Evolutionary conservation across 2,888 invertebrate species (phyloP), one percentile per base, ranked within the genome.

Genomic region (Ectobius pallidus): DNA sequence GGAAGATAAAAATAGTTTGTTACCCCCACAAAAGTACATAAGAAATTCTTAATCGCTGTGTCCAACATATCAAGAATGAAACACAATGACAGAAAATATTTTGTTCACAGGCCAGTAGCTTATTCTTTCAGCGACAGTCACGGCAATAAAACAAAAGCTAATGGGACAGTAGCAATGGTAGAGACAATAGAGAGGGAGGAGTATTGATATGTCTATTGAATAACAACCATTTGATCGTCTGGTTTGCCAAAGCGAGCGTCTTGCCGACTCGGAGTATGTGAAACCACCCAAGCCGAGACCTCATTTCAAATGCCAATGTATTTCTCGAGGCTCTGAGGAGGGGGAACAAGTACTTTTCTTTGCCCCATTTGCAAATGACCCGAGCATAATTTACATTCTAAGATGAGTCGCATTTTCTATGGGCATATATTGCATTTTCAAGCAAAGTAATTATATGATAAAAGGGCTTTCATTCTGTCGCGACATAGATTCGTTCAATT

Each of bases 401-500:
- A n/a, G n/a, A n/a, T n/a, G n/a, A 34, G 34, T 34, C 34, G 34
- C 34, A 34, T 34, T 34, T 34, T n/a, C n/a, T n/a, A n/a, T n/a
- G n/a, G 34, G 34, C 7, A 7, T 34, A 34, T 34, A 34, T 34
- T 34, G 14, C 11, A 18, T 52, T 18, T 20, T 20, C 22, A 52
- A n/a, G n/a, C 22, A 52, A 52, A 52, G 3, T 52, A 52, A 52
- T 58, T 30, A 30, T 58, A 58, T 58, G 22, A 25, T 9, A 55
- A 55, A 16, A 27, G 55, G 55, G 55, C 6, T 55, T 58, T 14
- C 32, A 16, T 25, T 58, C 58, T 9, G 30, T 58, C n/a, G 30
- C 58, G 14, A 30, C 58, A 16, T 30, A 58, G n/a, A 58, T 58
- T 58, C 32, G 27, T 58, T 58, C 58, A 58, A 32, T 58, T 58